Base-by-base conservation (phyloP, 2,888 invertebrate genomes). In the Drosophila buzzatii region DNA sequence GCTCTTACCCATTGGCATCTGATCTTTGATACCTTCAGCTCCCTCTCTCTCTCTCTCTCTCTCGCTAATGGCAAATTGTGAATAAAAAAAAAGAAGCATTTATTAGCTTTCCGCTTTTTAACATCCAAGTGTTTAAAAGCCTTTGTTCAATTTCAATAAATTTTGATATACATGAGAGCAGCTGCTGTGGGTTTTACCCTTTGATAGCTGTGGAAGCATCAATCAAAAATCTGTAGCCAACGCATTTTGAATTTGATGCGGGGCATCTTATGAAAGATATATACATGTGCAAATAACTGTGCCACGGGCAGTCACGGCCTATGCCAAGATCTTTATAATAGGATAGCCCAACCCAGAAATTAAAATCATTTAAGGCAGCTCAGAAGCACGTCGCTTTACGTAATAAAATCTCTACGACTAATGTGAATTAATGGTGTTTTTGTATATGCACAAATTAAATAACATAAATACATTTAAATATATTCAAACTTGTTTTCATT, bases 211-310 rank as follows among this genome's bases (percentile, higher is more conserved):
- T 20, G 44, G 27, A 58, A 44, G 47, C 66, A 85, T 90, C 68
- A 88, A 90, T 90, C 84, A 90, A 72, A 59, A 41, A 31, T 72
- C 63, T 31, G 44, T 41, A 55, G 63, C 72, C 70, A 71, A 85
- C 65, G 79, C 84, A 42, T 53, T 76, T 63, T 18, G 7, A 35
- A 74, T 82, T 74, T 44, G 75, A 78, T 85, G 85, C 85, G 90
- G 75, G 72, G 44, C 63, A 67, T 79, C 56, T 70, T 62, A 62
- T 57, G 14, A 27, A 18, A 35, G n/a, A 31, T 16, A 82, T 71
- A 76, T 55, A 53, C 27, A 60, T 42, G 20, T 47, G 52, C 55
- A 23, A 39, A 53, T 81, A 77, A 81, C 60, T 76, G 47, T 77
- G 77, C 81, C 77, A 81, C 60, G 55, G 81, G 23, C 77, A 60